phyloP scores from a whole-genome alignment of 2,113 vertebrate genomes.

The Cochlearius cochlearius region DNA sequence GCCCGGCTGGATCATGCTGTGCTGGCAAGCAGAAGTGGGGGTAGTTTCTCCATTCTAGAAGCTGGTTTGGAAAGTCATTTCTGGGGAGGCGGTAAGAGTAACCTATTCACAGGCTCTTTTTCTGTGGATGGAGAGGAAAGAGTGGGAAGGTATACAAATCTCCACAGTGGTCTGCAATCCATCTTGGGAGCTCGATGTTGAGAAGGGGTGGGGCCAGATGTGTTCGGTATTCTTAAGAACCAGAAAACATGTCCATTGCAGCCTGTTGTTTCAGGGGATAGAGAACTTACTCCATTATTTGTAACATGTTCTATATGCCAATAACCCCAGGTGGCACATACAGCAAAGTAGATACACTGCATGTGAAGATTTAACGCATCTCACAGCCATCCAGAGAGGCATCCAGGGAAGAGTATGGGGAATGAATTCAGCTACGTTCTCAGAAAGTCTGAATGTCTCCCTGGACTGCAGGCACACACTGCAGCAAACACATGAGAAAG shows the following conservation, averaged over 20 bases:
- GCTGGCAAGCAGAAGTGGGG: conserved; percentile 1
- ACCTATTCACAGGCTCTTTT: conserved; percentile 57
- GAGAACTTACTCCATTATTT: conserved; percentile 72
- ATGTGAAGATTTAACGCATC: conserved; percentile 58
- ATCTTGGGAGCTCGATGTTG: conserved; percentile 43
- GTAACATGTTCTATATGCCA: conserved; percentile 47
- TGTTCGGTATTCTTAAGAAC: conserved; percentile 69
- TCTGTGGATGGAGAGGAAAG: conserved; percentile 42
- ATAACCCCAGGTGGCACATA: conserved; percentile 43
- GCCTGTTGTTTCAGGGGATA: conserved; percentile 66
- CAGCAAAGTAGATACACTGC: neutral
- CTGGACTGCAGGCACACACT: conserved; percentile 69
- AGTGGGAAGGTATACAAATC: conserved; percentile 59
- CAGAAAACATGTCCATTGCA: conserved; percentile 69
- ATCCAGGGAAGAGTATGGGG: conserved; percentile 51
- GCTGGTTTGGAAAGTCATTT: conserved; percentile 45
- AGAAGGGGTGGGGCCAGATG: conserved; percentile 51
- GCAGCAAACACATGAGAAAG: conserved; percentile 68
- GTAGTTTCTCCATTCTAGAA: conserved; percentile 64
- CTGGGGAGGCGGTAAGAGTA: conserved; percentile 14
- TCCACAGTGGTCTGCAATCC: conserved; percentile 68
- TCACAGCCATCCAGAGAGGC: conserved; percentile 68
- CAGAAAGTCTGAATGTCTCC: conserved; percentile 63
- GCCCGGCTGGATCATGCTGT: neutral
- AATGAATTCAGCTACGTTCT: conserved; percentile 63